Evolutionary conservation across 2,113 vertebrate species (phyloP).

Genomic region (Bubo scandiacus): DNA sequence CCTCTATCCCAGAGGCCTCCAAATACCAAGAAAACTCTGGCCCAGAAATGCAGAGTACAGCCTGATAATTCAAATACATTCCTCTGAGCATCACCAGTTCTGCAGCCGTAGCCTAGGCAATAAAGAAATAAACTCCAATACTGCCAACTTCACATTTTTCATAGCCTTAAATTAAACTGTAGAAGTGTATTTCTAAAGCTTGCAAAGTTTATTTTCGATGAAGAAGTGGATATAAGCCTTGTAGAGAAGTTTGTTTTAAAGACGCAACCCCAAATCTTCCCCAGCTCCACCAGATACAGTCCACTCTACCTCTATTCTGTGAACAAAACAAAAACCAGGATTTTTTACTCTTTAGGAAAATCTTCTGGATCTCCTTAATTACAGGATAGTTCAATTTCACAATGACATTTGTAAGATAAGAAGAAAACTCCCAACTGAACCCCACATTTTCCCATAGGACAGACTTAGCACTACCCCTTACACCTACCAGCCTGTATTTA

Average conservation of each 20-base stretch:
- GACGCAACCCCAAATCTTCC: neutral
- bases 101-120: neutral
- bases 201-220: neutral
- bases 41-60: conserved; percentile 30
- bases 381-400: neutral
- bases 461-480: neutral
- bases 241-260: neutral
- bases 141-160: neutral
- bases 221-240: neutral
- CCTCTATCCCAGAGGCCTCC: conserved; percentile 33
- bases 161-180: neutral
- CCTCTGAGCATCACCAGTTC: neutral
- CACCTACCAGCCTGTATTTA: neutral
- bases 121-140: neutral
- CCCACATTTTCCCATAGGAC: neutral
- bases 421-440: neutral
- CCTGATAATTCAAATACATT: neutral
- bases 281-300: neutral
- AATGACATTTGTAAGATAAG: neutral
- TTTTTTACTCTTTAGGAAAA: neutral
- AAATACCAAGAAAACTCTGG: conserved; percentile 43
- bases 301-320: neutral
- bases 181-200: neutral
- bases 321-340: neutral
- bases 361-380: neutral